Base-by-base conservation (phyloP, 2,113 vertebrate species). In the Thunnus thynnus region DNA sequence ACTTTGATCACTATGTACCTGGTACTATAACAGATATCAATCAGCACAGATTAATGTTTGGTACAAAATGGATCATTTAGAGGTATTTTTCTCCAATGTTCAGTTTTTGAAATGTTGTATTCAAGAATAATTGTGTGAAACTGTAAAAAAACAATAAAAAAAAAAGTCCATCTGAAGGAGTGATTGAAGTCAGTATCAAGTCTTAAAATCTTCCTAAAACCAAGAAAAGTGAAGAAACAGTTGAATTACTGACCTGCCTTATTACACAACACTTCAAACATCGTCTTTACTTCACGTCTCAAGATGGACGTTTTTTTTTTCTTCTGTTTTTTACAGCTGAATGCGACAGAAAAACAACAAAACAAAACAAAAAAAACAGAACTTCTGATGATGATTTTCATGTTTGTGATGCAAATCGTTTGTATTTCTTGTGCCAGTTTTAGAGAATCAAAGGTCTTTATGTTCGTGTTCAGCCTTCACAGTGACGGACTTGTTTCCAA, bases 401-500 rank as follows among this genome's bases (percentile, higher is more conserved):
- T 65, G 71, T 74, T 58, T 83, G 60, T 86, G 81, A 67, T 69
- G 67, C 69, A 75, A 22, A 5, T 52, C 0, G 14, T 80, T 67
- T 72, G 72, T 83, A 8, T 78, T 71, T 62, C 9, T 51, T 81
- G 88, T 92, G 83, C 75, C 88, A 84, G 86, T 89, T 85, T 76
- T 84, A 72, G 50, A 84, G 70, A 36, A 51, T 48, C n/a, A 57
- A 51, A 56, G 27, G 10, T 41, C 36, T 41, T 36, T 41, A 41
- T 8, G 50, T 73, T 17, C 10, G 71, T 80, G 77, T 70, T 74
- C 51, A 10, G 74, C 67, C 54, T 69, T 57, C 47, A 30, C 46
- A 54, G 30, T 25, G 56, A 68, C 73, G 32, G 17, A 66, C 73
- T 22, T 22, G 22, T 22, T 22, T 22, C 22, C 22, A 22, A 22